Conservation (phyloP, 2,888 invertebrate species). For the Ectemnius continuus region DNA sequence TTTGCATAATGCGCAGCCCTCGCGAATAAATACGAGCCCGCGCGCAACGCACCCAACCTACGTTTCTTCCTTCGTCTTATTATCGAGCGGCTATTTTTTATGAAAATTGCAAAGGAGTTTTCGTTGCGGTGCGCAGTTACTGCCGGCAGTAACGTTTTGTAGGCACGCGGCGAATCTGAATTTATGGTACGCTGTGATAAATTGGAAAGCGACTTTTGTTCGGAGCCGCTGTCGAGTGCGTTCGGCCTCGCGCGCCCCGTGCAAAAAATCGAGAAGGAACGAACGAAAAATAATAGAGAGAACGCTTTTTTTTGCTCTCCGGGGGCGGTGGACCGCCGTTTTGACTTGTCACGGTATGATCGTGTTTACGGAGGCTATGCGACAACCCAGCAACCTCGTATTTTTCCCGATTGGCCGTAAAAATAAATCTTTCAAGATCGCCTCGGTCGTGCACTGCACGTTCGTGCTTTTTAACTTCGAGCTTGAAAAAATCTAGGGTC, state of each 20-base stretch:
- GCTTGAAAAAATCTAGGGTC: slow-evolving; percentile 22
- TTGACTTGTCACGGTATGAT: slow-evolving; percentile 54
- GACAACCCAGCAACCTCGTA: slow-evolving; percentile 45
- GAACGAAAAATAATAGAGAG: slow-evolving; percentile 27
- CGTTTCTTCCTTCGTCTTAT: not conserved
- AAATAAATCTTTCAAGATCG: slow-evolving; percentile 59
- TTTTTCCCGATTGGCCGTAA: slow-evolving; percentile 43
- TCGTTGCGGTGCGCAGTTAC: not conserved
- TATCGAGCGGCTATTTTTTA: not conserved
- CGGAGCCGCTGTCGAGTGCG: not conserved
- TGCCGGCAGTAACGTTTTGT: not conserved
- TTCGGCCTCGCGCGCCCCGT: not conserved
- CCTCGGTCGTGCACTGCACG: slow-evolving; percentile 20
- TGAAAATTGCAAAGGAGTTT: slow-evolving; percentile 3
- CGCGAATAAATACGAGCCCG: slow-evolving; percentile 1
- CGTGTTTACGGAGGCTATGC: slow-evolving; percentile 54
- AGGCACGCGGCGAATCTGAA: not conserved
- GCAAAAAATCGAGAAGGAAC: slow-evolving; percentile 16
- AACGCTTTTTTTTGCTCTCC: slow-evolving; percentile 33
- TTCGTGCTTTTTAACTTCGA: slow-evolving; percentile 21
- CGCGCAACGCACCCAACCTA: not conserved
- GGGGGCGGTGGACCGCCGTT: slow-evolving; percentile 27
- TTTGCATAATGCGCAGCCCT: slow-evolving; percentile 15
- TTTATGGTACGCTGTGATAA: not conserved
- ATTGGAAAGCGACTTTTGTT: slow-evolving; percentile 5